phyloP scores from a whole-genome alignment of 2,797 vertebrate species.

The Spea hammondii region DNA sequence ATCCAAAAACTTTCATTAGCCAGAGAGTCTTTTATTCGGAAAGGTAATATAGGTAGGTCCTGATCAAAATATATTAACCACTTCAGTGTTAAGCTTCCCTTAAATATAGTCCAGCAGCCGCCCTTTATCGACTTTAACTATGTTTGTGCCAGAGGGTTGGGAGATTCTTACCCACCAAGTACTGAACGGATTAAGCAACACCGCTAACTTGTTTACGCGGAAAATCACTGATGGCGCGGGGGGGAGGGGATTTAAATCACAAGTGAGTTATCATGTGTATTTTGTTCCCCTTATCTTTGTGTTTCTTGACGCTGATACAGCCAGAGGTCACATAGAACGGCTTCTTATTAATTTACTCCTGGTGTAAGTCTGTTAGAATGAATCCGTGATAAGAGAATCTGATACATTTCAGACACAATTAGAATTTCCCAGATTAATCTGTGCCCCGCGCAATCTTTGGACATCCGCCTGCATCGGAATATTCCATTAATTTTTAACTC shows the following conservation, averaged over 20 bases:
- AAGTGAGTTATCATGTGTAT: not conserved
- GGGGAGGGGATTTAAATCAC: not conserved
- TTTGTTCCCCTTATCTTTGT: conserved; percentile 1
- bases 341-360: conserved; percentile 32
- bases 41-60: no score
- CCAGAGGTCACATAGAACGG: conserved; percentile 2
- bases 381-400: conserved; percentile 30
- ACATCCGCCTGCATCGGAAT: conserved; percentile 11
- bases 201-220: no score
- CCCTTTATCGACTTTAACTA: no score
- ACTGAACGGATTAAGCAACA: no score
- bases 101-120: no score
- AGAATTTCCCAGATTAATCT: conserved; percentile 34
- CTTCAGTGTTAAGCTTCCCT: no score
- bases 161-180: no score
- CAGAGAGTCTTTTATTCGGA: no score
- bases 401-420: conserved; percentile 20
- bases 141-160: no score
- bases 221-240: no score
- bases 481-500: conserved; percentile 48
- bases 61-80: no score
- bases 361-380: conserved; percentile 23
- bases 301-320: not conserved
- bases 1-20: no score
- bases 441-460: conserved; percentile 11